Percentiles rank a stretch among this genome's conserved stretches.
Evolutionary conservation across 2,797 vertebrate genomes (phyloP).

Genomic region (Onychomys leucogaster): DNA sequence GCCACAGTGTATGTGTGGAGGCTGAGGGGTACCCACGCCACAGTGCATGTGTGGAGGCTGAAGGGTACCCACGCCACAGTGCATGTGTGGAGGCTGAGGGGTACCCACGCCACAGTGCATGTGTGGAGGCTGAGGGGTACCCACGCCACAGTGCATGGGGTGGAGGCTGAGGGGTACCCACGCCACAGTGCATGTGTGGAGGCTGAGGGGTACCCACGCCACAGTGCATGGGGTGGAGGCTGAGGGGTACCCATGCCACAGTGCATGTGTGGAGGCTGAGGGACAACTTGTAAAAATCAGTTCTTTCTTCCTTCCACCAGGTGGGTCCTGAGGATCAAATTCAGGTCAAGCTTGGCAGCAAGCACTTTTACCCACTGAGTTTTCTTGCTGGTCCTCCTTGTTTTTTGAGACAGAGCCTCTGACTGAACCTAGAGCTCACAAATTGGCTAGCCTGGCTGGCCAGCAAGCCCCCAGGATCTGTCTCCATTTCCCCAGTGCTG

Average conservation of each 20-base stretch:
- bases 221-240: too few species aligned
- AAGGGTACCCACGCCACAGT: too few species aligned
- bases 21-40: neutral
- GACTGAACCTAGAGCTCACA: neutral
- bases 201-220: too few species aligned
- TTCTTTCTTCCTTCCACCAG: neutral
- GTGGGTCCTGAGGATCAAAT: neutral
- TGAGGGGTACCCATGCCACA: neutral
- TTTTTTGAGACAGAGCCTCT: neutral
- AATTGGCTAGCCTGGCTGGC: neutral
- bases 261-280: neutral
- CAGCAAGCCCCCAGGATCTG: neutral
- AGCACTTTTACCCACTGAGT: neutral
- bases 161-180: too few species aligned
- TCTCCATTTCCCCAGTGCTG: neutral
- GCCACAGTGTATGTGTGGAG: too few species aligned
- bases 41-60: too few species aligned
- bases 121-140: too few species aligned
- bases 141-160: too few species aligned
- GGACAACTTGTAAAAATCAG: neutral
- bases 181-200: too few species aligned
- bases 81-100: too few species aligned
- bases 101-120: too few species aligned
- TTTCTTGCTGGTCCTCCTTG: neutral
- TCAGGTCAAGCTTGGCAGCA: neutral